Conservation (phyloP, 2,797 vertebrate genomes). For the Pangasius macronema region DNA sequence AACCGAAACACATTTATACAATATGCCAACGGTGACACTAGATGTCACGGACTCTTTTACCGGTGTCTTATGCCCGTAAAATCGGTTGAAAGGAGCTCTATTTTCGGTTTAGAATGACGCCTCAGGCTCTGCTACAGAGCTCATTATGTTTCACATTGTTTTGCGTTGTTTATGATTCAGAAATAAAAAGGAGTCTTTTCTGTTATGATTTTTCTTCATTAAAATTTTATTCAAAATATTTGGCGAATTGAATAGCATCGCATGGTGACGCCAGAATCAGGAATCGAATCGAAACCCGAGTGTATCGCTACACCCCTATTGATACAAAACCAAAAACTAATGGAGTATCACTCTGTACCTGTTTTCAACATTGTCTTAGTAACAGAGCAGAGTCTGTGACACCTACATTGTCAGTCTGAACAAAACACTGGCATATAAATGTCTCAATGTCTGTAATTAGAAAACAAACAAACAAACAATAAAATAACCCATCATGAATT, state of each 20-base stretch:
- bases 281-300: neutral
- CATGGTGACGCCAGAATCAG: neutral
- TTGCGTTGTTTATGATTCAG: neutral
- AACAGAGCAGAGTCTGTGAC: constrained; percentile 15
- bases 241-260: neutral
- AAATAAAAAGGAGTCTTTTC: neutral
- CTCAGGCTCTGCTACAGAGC: neutral
- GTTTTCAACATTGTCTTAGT: neutral
- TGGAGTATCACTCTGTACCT: neutral
- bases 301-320: neutral
- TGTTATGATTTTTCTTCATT: neutral
- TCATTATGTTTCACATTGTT: neutral
- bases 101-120: neutral
- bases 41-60: too few species aligned
- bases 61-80: too few species aligned
- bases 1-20: too few species aligned
- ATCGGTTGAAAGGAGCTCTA: too few species aligned
- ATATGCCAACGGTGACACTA: too few species aligned
- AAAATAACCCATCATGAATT: neutral
- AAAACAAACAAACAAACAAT: neutral
- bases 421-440: neutral
- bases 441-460: neutral
- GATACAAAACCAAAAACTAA: neutral
- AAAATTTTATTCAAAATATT: too few species aligned
- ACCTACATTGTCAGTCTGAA: neutral